These are phyloP conservation scores for Tinea semifulvella DNA, from an alignment of 2,888 invertebrate species.

Conservation along the genomic window DNA sequence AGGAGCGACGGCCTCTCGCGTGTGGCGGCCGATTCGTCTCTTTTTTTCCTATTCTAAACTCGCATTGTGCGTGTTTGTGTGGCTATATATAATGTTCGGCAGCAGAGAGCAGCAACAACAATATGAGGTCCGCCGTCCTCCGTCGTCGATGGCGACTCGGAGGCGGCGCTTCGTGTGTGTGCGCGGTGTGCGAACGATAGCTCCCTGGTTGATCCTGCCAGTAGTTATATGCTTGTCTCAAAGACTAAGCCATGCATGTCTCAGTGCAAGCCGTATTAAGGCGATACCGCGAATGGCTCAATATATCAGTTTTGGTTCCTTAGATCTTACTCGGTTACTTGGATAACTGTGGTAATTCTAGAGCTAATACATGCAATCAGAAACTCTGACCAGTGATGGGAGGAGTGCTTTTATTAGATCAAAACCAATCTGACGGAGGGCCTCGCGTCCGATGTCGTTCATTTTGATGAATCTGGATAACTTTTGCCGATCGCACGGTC, in stretches of 20 bases:
- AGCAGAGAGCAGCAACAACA: no score
- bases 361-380: conserved; percentile 72
- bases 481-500: conserved; percentile 39
- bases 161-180: no score
- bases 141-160: no score
- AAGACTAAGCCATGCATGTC: conserved; percentile 75
- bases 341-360: conserved; percentile 72
- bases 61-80: no score
- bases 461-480: conserved; percentile 56
- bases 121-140: no score
- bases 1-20: no score
- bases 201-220: conserved; percentile 67
- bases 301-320: conserved; percentile 68
- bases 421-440: conserved; percentile 58
- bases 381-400: conserved; percentile 16
- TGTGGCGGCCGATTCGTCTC: no score
- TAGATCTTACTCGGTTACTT: conserved; percentile 57
- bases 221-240: conserved; percentile 73
- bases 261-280: conserved; percentile 66
- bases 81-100: no score
- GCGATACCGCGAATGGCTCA: conserved; percentile 70
- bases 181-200: no score
- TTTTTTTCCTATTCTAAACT: no score
- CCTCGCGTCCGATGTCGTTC: conserved; percentile 40
- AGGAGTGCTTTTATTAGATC: conserved; percentile 50